A percentile compares a stretch with the other conserved stretches of the same genome.
Conservation (phyloP, 2,797 vertebrate genomes). For the Lepidocolaptes lacrymiger region DNA sequence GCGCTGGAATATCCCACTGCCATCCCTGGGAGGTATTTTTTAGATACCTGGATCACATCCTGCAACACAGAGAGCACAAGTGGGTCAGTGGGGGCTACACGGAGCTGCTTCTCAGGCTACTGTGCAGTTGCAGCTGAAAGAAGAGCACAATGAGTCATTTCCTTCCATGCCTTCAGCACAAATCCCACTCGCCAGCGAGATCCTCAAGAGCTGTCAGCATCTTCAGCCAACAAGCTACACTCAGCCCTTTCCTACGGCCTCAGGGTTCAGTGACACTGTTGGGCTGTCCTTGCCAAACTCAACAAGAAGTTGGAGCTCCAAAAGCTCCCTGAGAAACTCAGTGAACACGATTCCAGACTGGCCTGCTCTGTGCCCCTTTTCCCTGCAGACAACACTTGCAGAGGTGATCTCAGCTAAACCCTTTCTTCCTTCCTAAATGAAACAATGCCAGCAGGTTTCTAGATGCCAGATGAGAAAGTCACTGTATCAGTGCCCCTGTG, state of each 20-base stretch:
- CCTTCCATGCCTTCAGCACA: constrained; percentile 25
- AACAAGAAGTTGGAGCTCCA: constrained; percentile 10
- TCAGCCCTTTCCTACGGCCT: background rate
- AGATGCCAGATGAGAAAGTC: background rate
- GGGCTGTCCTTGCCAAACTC: constrained; percentile 9
- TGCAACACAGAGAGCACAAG: constrained; percentile 59
- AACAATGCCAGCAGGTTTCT: background rate
- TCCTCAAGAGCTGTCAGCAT: constrained; percentile 15
- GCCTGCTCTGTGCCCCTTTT: background rate
- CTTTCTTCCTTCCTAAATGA: background rate
- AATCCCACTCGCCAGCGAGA: background rate
- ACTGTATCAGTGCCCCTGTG: rapidly evolving
- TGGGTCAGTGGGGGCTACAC: background rate
- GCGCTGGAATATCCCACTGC: constrained; percentile 93
- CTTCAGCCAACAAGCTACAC: background rate
- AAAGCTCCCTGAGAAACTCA: background rate
- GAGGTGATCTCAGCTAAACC: background rate
- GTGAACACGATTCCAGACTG: background rate
- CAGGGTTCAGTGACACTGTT: constrained; percentile 4
- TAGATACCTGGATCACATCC: constrained; percentile 96
- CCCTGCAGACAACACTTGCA: background rate
- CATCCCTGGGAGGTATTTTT: constrained; percentile 96
- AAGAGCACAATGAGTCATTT: constrained; percentile 13
- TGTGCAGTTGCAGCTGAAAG: background rate
- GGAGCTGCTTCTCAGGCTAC: background rate